phyloP scores from a whole-genome alignment of 2,888 invertebrate genomes.

The Teinopalpus imperialis region DNA sequence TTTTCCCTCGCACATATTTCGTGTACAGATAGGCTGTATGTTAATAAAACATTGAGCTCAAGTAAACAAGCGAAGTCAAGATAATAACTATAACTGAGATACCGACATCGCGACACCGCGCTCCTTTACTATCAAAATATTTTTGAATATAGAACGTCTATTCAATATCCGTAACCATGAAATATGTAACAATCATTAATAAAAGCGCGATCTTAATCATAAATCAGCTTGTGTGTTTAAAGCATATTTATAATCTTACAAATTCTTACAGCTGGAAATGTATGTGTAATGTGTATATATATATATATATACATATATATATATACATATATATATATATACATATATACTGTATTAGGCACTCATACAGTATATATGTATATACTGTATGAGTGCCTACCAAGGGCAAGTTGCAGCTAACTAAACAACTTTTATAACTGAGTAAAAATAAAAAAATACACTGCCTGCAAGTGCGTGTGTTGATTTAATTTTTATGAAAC shows the following conservation, averaged over 20 bases:
- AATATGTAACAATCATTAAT: slow-evolving; percentile 44
- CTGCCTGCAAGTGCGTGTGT: slow-evolving; percentile 53
- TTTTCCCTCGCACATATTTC: slow-evolving; percentile 39
- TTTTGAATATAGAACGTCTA: slow-evolving; percentile 24
- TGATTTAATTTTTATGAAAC: slow-evolving; percentile 40
- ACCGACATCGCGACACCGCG: slow-evolving; percentile 27
- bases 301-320: no score
- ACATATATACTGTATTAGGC: no score
- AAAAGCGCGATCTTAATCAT: slow-evolving; percentile 48
- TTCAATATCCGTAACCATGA: slow-evolving; percentile 29
- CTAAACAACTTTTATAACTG: slow-evolving; percentile 44
- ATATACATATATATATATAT: no score
- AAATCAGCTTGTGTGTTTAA: no score
- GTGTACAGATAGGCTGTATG: slow-evolving; percentile 35
- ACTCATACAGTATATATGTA: no score
- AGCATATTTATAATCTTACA: slow-evolving; percentile 40
- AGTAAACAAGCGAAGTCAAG: slow-evolving; percentile 50
- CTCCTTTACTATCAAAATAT: slow-evolving; percentile 25
- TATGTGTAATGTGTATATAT: no score
- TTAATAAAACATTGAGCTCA: slow-evolving; percentile 55
- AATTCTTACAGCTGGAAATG: slow-evolving; percentile 54
- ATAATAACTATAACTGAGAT: slow-evolving; percentile 47
- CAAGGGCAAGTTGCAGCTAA: slow-evolving; percentile 62
- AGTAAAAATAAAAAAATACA: slow-evolving; percentile 45
- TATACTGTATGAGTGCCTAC: slow-evolving; percentile 33